phyloP scores from a whole-genome alignment of 2,888 invertebrate genomes.

The Orthonychiurus folsomi region DNA sequence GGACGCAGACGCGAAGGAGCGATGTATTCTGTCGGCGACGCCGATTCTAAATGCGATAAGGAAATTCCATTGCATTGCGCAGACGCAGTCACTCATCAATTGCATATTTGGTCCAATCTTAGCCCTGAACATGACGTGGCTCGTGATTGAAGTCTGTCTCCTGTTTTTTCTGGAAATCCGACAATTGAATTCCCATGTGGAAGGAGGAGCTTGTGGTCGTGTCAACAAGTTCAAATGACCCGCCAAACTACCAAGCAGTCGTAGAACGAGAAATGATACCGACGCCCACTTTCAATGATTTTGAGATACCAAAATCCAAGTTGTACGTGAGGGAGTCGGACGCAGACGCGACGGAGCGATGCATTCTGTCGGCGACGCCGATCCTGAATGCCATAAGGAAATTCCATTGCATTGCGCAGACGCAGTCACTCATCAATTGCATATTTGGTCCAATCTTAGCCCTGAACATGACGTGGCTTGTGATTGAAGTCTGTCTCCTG shows the following conservation, averaged over 20 bases:
- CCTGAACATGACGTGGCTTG: conserved; percentile 29
- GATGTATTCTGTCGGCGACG: neutral
- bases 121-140: conserved; percentile 28
- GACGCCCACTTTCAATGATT: neutral
- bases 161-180: conserved; percentile 22
- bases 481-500: conserved; percentile 29
- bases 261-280: too few species aligned
- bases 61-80: conserved; percentile 29
- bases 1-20: neutral
- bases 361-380: conserved; percentile 13
- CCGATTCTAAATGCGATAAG: conserved; percentile 30
- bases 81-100: conserved; percentile 34
- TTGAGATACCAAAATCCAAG: neutral
- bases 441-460: conserved; percentile 36
- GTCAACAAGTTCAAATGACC: neutral
- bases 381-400: conserved; percentile 29
- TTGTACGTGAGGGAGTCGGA: neutral
- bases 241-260: neutral
- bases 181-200: neutral
- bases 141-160: conserved; percentile 30
- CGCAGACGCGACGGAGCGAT: too few species aligned
- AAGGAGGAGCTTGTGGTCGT: neutral
- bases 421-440: conserved; percentile 33
- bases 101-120: conserved; percentile 35
- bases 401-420: conserved; percentile 31